Percentiles rank a stretch among this genome's conserved stretches.
Evolutionary conservation across 2,113 vertebrate species (phyloP).

Genomic region (Uropsilus gracilis): DNA sequence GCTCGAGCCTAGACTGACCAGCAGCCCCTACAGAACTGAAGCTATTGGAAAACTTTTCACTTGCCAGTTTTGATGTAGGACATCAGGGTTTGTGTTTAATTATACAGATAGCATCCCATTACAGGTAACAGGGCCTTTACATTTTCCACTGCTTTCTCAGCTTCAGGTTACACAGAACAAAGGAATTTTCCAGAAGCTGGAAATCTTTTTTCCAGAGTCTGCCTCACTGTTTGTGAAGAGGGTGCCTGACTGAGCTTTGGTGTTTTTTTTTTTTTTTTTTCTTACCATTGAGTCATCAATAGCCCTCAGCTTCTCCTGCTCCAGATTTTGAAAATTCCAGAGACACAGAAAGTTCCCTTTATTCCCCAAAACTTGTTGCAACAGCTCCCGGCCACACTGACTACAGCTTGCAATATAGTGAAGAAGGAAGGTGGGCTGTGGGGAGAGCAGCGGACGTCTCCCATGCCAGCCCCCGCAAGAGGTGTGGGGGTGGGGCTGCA

Average conservation of each 20-base stretch:
- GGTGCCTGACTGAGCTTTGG: not conserved
- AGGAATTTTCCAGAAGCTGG: constrained; percentile 56
- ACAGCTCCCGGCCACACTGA: not conserved
- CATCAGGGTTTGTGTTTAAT: constrained; percentile 27
- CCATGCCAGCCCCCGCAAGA: not conserved
- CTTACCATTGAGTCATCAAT: not conserved
- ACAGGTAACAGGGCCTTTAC: constrained; percentile 34
- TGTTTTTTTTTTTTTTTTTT: not conserved
- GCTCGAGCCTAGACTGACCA: not conserved
- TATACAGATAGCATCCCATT: constrained; percentile 32
- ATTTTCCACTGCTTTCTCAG: constrained; percentile 49
- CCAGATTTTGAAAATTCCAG: not conserved
- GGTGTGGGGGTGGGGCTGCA: not conserved
- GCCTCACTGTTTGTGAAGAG: not conserved
- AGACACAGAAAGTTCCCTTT: not conserved
- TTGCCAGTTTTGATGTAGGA: constrained; percentile 7
- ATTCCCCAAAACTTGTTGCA: not conserved
- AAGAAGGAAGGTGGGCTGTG: not conserved
- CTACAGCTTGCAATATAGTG: not conserved
- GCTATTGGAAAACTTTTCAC: not conserved
- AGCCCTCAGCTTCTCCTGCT: not conserved
- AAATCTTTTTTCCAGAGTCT: not conserved
- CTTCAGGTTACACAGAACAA: constrained; percentile 51
- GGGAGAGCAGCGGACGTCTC: fast-evolving
- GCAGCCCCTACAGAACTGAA: not conserved